Percentiles rank a stretch among this genome's conserved stretches.
These are phyloP conservation scores for Chironomus tepperi DNA, from an alignment of 1,140 invertebrate species.

Conservation along the genomic window DNA sequence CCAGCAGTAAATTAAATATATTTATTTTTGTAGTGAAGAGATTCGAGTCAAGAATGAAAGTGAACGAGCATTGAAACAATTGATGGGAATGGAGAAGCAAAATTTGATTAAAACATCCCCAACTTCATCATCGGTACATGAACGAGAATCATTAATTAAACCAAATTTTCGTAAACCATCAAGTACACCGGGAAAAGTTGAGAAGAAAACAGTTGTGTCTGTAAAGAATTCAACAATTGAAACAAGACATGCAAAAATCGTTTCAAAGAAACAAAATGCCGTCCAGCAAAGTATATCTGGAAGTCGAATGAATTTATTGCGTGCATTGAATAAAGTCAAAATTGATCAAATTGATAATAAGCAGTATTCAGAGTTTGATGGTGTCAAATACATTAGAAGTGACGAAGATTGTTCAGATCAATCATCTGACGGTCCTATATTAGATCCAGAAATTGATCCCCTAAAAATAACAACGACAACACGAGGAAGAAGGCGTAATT, in stretches of 20 bases:
- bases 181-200: not conserved
- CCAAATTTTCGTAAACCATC: slow-evolving; percentile 17
- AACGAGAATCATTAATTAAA: slow-evolving; percentile 16
- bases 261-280: slow-evolving; percentile 19
- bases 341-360: slow-evolving; percentile 27
- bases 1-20: not conserved
- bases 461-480: not conserved
- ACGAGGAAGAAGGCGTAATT: not conserved
- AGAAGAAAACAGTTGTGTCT: not conserved
- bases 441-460: not conserved
- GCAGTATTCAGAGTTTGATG: not conserved
- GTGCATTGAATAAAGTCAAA: slow-evolving; percentile 34
- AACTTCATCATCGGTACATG: not conserved
- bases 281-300: not conserved
- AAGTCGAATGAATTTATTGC: slow-evolving; percentile 34
- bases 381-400: not conserved
- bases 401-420: slow-evolving; percentile 16
- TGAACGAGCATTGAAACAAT: not conserved
- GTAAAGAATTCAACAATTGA: not conserved
- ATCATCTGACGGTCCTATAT: not conserved
- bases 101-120: not conserved
- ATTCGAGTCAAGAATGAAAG: not conserved
- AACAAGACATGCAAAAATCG: not conserved
- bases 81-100: too few relatives aligned
- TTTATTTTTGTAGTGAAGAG: slow-evolving; percentile 31